Evolutionary conservation across 2,888 invertebrate species (phyloP), one percentile per base, ranked within the genome.

Genomic region (Thecophora atra): DNA sequence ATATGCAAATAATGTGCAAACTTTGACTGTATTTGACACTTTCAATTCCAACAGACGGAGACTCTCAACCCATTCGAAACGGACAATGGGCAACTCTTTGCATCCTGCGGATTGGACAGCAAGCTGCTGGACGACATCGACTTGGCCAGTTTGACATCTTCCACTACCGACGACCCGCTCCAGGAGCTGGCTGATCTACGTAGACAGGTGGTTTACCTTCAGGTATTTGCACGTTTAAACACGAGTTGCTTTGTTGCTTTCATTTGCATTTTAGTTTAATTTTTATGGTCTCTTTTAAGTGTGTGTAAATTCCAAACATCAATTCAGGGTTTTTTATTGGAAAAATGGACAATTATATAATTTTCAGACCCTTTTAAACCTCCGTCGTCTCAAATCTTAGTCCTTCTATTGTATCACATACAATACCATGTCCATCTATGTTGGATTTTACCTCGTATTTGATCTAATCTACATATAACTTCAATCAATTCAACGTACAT

Each of bases 1-100:
- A 37, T 37, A 37, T 37, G 37, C 11, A 37, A 37, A 37, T 37
- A 11, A n/a, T n/a, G n/a, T n/a, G n/a, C n/a, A 37, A 37, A 37
- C 37, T 37, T 37, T 37, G 6, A 37, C 37, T 69, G 42, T 60
- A 60, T 47, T 58, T 26, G n/a, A n/a, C 74, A 65, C 76, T 72
- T 74, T 78, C n/a, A n/a, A n/a, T 72, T 62, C 72, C 76, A 87
- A 13, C 88, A 94, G 94, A 92, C 93, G 85, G 94, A 94, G 89
- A 93, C 94, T 91, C 92, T 93, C 91, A 94, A 93, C 91, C 93
- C 94, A 90, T 94, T 94, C 90, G 91, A 93, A 85, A 91, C 87
- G 76, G 87, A 89, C 87, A 91, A 91, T 89, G 91, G 91, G 88
- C 89, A 90, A 88, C 89, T 90, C 88, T 90, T 89, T 85, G 83